Evolutionary conservation across 92 coral and sea anemone species (phyloP).

Genomic region (Metridium senile): DNA sequence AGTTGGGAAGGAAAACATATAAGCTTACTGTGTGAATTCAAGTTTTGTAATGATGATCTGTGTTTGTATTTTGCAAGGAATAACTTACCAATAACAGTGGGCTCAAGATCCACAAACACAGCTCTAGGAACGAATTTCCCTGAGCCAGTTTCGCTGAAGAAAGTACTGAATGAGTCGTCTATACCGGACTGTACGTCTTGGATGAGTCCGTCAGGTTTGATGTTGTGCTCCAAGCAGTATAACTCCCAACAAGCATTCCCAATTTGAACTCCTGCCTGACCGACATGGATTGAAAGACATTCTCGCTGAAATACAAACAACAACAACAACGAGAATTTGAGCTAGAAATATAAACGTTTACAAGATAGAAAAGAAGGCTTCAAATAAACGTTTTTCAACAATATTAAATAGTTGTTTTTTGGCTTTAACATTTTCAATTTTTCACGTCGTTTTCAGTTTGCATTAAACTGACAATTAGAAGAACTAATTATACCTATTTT

Average conservation of each 20-base stretch:
- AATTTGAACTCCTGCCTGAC: conserved; percentile 96
- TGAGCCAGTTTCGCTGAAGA: conserved; percentile 97
- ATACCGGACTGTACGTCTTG: conserved; percentile 83
- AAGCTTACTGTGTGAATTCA: no score
- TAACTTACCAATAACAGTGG: conserved; percentile 90
- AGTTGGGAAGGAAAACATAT: no score
- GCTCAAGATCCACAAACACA: conserved; percentile 95
- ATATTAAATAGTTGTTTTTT: neutral
- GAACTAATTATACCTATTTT: neutral
- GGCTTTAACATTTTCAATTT: no score
- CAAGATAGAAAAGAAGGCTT: neutral
- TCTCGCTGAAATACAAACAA: conserved; percentile 69
- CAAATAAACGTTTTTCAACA: neutral
- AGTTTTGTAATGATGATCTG: no score
- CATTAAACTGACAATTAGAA: conserved; percentile 1
- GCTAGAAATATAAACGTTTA: no score
- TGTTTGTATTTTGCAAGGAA: no score
- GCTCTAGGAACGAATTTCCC: conserved; percentile 98
- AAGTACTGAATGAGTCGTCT: conserved; percentile 96
- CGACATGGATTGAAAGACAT: conserved; percentile 95
- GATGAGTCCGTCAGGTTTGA: conserved; percentile 94
- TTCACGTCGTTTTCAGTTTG: no score
- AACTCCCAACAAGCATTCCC: conserved; percentile 98
- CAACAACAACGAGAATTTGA: no score
- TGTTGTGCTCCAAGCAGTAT: conserved; percentile 97